phyloP scores from a whole-genome alignment of 2,888 invertebrate species.

The Agrotis segetum region DNA sequence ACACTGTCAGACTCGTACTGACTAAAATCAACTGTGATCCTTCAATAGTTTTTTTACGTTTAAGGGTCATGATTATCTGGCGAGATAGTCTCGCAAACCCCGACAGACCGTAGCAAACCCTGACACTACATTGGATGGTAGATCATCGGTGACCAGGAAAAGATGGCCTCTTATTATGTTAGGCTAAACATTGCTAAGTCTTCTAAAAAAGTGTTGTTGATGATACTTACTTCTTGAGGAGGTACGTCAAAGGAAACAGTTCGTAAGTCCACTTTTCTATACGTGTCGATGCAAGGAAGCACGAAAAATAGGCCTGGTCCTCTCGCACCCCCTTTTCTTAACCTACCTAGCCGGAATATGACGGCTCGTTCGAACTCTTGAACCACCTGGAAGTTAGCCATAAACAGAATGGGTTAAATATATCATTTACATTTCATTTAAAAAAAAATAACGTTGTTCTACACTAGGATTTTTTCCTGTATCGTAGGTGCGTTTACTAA shows the following conservation, averaged over 20 bases:
- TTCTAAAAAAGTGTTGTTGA: too few relatives aligned
- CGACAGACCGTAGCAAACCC: neutral
- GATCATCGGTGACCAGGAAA: neutral
- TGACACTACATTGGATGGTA: neutral
- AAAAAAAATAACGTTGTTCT: too few relatives aligned
- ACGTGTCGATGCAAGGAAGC: conserved; percentile 98
- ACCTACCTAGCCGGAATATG: conserved; percentile 96
- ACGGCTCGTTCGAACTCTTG: conserved; percentile 97
- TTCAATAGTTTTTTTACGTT: too few relatives aligned
- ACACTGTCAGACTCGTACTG: too few relatives aligned
- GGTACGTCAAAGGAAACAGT: conserved; percentile 99
- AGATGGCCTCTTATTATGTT: neutral
- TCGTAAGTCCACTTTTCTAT: conserved; percentile 97
- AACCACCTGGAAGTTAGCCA: conserved; percentile 91
- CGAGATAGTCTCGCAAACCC: too few relatives aligned
- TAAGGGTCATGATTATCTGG: too few relatives aligned
- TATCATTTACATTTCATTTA: too few relatives aligned
- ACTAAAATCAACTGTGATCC: too few relatives aligned
- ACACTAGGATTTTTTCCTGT: too few relatives aligned
- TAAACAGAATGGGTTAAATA: too few relatives aligned
- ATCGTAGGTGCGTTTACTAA: too few relatives aligned
- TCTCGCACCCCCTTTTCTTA: conserved; percentile 94
- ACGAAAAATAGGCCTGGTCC: conserved; percentile 98
- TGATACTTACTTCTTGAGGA: conserved; percentile 95
- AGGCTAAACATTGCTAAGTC: too few relatives aligned